Evolutionary conservation across 2,888 invertebrate species (phyloP), one percentile per base, ranked within the genome.

Genomic region (Lomographa bimaculata): DNA sequence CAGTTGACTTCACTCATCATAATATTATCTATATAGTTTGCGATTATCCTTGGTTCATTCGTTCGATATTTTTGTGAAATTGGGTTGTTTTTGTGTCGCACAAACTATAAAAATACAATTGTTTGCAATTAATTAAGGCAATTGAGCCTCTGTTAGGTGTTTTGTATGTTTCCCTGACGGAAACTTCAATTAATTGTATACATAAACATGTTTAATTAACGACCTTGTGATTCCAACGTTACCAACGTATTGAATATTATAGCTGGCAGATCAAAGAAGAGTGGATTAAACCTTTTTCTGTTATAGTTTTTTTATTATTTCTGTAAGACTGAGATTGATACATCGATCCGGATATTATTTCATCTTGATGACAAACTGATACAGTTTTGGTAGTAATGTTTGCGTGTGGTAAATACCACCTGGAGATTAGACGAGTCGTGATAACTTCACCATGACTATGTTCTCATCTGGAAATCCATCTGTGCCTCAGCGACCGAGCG

Each of bases 401-500:
- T 77, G 78, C 66, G 79, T 78, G 73, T 72, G 75, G 64, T 70
- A 70, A 70, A 70, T 64, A 74, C 77, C 78, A 79, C 81, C 85
- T 83, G 83, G 74, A 68, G 71, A 64, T 71, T 73, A 79, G 84
- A 79, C 68, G 66, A 74, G 66, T 64, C 54, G 71, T 51, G 57
- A 57, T 65, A 47, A 57, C 46, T 63, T 69, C 72, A 76, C 72
- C 66, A 80, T 79, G 69, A 78, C 82, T 72, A 85, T 84, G 84
- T 84, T 81, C 60, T 77, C 83, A 49, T 75, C 82, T 62, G 84
- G 84, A 62, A 78, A 83, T 73, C 79, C 80, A 78, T 81, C 86
- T 62, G 80, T 79, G 56, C 81, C 87, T 29, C 89, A 89, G 61
- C 82, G 81, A 56, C 76, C 83, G 59, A 72, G 80, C 60, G 78